Evolutionary conservation across 2,888 invertebrate genomes (phyloP), one percentile per base, ranked within the genome.

Genomic region (Diarsia mendica): DNA sequence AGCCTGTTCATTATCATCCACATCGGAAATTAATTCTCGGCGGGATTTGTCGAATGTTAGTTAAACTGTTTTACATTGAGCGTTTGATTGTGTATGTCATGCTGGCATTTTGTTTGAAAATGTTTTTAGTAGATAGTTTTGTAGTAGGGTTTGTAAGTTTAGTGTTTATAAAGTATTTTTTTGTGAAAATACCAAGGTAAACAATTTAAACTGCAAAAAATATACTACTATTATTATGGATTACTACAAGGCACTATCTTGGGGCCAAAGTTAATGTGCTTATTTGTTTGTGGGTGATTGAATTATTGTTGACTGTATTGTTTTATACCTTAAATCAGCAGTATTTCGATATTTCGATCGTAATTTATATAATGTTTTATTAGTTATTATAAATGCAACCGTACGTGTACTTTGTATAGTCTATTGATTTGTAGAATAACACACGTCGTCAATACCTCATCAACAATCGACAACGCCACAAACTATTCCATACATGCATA

Each of bases 11-110:
- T 95, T 95, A 95, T 90, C 91, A 87, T 88, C 90, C 85, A 88
- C 91, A 93, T 94, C 89, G 92, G 91, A 94, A 93, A 95, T 95
- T 93, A 92, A 95, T 94, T 93, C 94, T 90, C 93, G 61, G 82
- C 84, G 90, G 90, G 89, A 82, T 85, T 85, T 78, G 88, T 82
- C 64, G 84, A 87, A 84, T 89, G 89, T 89, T 91, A 89, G 92
- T 88, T 89, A 89, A 90, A 91, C 90, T 89, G 91, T 92, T 91
- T 91, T 90, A 89, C 89, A 88, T 84, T 77, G 76, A 72, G 77
- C 79, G 83, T 87, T 83, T 89, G 89, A 91, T 90, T 90, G 87
- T 82, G 74, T 82, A 81, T 85, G 87, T 77, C 67, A 77, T 65
- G 39, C 44, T 9, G 39, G 46, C 18, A 23, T 75, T 60, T 60